Evolutionary conservation across 2,888 invertebrate genomes (phyloP).

Genomic region (Agriopis aurantiaria): DNA sequence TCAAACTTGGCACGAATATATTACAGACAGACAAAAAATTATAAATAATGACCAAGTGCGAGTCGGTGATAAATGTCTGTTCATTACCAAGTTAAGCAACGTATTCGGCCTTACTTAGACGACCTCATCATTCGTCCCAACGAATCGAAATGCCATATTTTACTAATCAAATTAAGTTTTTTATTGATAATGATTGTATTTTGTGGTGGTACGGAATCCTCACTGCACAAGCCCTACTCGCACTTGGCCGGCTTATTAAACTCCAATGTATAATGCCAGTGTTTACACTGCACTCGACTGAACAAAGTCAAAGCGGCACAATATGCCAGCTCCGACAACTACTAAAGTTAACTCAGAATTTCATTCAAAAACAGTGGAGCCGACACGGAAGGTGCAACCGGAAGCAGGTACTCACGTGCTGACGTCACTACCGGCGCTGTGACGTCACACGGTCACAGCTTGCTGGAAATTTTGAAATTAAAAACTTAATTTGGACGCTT

Average conservation of each 20-base stretch:
- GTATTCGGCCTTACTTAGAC: too few relatives aligned
- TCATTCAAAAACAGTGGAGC: constrained; percentile 22
- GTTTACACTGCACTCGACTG: neutral
- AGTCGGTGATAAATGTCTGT: too few relatives aligned
- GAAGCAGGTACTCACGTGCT: constrained; percentile 43
- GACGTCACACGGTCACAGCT: constrained; percentile 36
- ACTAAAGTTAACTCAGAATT: constrained; percentile 17
- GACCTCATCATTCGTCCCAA: too few relatives aligned
- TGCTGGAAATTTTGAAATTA: constrained; percentile 28
- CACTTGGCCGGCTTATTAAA: neutral
- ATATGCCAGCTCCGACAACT: constrained; percentile 2
- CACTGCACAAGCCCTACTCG: too few relatives aligned
- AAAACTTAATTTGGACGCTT: constrained; percentile 29
- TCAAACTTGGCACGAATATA: too few relatives aligned
- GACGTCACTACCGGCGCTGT: constrained; percentile 41
- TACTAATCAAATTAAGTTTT: too few relatives aligned
- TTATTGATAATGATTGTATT: too few relatives aligned
- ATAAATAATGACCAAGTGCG: too few relatives aligned
- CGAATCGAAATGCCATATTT: too few relatives aligned
- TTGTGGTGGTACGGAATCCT: too few relatives aligned
- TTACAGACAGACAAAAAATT: too few relatives aligned
- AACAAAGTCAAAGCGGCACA: constrained; percentile 13
- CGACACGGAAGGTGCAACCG: constrained; percentile 42
- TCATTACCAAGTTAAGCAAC: too few relatives aligned
- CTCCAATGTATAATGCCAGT: neutral